phyloP scores from a whole-genome alignment of 2,888 invertebrate species.

The Spialia ferax region DNA sequence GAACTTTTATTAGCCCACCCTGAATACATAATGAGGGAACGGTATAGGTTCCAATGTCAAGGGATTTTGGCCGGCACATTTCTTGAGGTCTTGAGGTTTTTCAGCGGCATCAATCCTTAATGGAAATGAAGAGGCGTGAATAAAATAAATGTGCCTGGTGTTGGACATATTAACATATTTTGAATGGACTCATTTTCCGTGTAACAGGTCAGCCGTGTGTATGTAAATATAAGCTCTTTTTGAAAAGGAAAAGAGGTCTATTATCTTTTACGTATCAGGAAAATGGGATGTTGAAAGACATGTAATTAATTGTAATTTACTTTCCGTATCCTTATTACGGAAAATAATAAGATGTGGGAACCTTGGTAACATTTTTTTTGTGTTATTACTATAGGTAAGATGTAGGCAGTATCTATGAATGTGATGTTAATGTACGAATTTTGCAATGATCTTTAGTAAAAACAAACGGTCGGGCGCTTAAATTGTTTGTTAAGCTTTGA shows the following conservation, averaged over 20 bases:
- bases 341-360: not conserved
- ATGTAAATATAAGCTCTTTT: not conserved
- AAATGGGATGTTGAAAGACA: not conserved
- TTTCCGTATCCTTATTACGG: not conserved
- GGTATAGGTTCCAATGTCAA: not conserved
- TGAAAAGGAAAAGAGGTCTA: not conserved
- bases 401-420: no score
- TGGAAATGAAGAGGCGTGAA: conserved; percentile 54
- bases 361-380: not conserved
- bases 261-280: not conserved
- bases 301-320: not conserved
- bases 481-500: no score
- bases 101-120: conserved; percentile 45
- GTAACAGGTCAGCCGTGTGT: conserved; percentile 7
- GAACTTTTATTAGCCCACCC: conserved; percentile 15
- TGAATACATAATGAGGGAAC: conserved; percentile 16
- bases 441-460: no score
- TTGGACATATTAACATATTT: conserved; percentile 31
- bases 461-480: no score
- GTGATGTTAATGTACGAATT: no score
- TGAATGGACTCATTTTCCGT: conserved; percentile 20
- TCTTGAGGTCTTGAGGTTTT: conserved; percentile 25
- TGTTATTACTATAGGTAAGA: no score
- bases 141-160: conserved; percentile 47
- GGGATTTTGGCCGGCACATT: conserved; percentile 1